Base-by-base conservation (phyloP, 2,888 invertebrate genomes). In the Platycheirus rosarum region DNA sequence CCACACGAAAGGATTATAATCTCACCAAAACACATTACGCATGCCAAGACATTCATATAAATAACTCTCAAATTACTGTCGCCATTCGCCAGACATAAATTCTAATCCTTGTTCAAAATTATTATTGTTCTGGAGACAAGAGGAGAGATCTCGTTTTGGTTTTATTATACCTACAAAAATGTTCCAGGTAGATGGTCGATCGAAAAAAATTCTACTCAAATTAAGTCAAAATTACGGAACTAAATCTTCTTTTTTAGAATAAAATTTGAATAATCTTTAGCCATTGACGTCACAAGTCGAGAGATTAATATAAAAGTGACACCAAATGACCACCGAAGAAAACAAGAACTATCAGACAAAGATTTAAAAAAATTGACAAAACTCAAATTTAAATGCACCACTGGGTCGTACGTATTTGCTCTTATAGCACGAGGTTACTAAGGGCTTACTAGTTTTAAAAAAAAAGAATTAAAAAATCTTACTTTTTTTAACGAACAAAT, bases 141-240 rank as follows among this genome's bases (percentile, higher is more conserved):
- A 70, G 26, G 35, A 32, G 75, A 68, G 46, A 75, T 68, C 60
- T 68, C 68, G 3, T 13, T 13, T 40, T 68, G 65, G 32, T 66
- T 42, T 57, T 48, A 29, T 63, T 29, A 53, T 16, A 29, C n/a
- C 6, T 4, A 18, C 11, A 18, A 53, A 23, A 23, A 32, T n/a
- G 18, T 44, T 20, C 2, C 68, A 62, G 60, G 68, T 62, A 63
- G 63, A 3, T 35, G 37, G 29, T 32, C 3, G 29, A 8, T 8
- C 8, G 5, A 32, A 6, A 23, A 23, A 23, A 23, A 32, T 51
- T 44, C 8, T 23, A 29, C 18, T 48, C 55, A 82, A 82, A 77
- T 82, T 82, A 82, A 82, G 66, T 82, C 82, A 73, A 62, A 55
- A 68, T 77, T 77, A 73, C 82, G 82, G 82, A 82, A 82, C 82